A percentile compares a stretch with the other conserved stretches of the same genome.
phyloP scores from a whole-genome alignment of 2,113 vertebrate species.

The Stictonetta naevosa region DNA sequence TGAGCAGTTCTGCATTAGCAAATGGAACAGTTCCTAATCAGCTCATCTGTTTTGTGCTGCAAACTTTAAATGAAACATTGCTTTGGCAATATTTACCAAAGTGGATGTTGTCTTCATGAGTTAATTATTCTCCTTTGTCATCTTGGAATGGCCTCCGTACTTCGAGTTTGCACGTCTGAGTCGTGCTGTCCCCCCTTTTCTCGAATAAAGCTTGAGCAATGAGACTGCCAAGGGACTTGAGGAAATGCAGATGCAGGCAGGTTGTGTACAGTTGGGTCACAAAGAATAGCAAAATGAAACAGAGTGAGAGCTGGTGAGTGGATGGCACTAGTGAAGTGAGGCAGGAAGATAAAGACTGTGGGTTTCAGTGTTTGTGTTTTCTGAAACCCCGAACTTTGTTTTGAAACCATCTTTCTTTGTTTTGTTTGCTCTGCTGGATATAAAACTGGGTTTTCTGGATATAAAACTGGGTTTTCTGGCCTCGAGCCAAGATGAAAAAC shows the following conservation, averaged over 20 bases:
- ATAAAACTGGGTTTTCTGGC: not conserved
- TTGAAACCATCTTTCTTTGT: not conserved
- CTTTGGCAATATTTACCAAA: not conserved
- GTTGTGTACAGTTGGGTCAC: not conserved
- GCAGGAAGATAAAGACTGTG: not conserved
- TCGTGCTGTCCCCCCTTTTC: not conserved
- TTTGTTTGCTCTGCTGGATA: not conserved
- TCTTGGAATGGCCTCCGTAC: not conserved
- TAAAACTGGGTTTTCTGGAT: not conserved
- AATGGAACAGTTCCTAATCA: not conserved
- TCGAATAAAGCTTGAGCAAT: not conserved
- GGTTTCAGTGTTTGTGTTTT: not conserved
- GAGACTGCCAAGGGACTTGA: not conserved
- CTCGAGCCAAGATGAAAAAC: not conserved
- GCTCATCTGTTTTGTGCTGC: not conserved
- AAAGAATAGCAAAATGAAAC: not conserved
- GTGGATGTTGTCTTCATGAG: not conserved
- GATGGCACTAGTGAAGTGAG: not conserved
- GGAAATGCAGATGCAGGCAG: not conserved
- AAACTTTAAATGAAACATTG: not conserved
- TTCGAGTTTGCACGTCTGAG: not conserved
- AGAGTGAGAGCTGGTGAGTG: not conserved
- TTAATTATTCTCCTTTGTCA: not conserved
- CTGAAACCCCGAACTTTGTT: not conserved
- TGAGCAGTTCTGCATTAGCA: not conserved